Base-by-base conservation (phyloP, 1,140 invertebrate genomes). In the Bombus terrestris region DNA sequence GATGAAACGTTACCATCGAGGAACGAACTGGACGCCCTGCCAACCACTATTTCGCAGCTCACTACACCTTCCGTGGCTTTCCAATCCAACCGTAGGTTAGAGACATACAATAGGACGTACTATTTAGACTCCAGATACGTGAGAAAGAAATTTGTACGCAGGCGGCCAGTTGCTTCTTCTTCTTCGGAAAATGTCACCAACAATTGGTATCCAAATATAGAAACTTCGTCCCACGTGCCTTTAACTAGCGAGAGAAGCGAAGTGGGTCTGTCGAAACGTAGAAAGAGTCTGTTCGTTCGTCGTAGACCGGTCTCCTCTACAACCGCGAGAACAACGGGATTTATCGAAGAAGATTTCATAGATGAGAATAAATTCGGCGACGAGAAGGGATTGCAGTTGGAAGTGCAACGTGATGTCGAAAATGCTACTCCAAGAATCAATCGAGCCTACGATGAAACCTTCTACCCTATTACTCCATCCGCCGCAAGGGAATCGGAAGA, bases 131-230 rank as follows among this genome's bases (percentile, higher is more conserved):
- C 93, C 0, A 87, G 88, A 73, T 91, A 91, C 64, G 82, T 91
- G 25, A 87, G 91, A 64, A 93, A 90, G 72, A 93, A 94, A 39
- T 93, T 92, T 12, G 83, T 94, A 43, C 90, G 92, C 37, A 93
- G 91, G 71, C 91, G 89, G 57, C 91, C 91, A 13, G 37, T 87
- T 10, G 37, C 59, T 8, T 74, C 75, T 15, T 22, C 80, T 8
- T 74, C 75, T 9, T 22, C 77, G 5, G 77, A 57, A 2, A 75
- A 85, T 76, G 3, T 39, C 0, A 74, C 68, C 6, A 79, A 59
- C n/a, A 18, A 25, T 10, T 28, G 53, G 59, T 39, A 59, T 18
- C 4, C 73, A 57, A 43, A n/a, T 3, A n/a, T 82, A 3, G 87
- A 66, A 66, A 37, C 39, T 25, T 22, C 75, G 1, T 83, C 53